Conservation (phyloP, 92 coral and sea anemone species). For the Siderastrea radians region DNA sequence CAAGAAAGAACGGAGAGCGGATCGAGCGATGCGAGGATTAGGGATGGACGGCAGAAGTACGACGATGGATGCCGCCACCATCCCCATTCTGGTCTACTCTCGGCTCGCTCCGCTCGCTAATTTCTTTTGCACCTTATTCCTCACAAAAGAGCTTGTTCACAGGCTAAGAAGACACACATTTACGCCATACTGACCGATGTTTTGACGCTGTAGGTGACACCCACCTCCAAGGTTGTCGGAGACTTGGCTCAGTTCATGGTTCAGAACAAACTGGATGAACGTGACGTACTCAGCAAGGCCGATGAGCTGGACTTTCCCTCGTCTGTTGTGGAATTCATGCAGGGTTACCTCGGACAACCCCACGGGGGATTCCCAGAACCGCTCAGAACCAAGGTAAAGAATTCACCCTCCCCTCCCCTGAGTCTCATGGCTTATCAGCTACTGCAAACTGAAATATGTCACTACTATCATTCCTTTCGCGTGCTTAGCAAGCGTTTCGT, state of each 20-base stretch:
- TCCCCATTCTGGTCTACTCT: no score
- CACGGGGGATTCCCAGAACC: conserved; percentile 99
- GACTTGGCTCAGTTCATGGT: conserved; percentile 99
- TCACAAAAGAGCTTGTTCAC: no score
- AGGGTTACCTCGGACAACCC: conserved; percentile 97
- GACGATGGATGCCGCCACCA: no score
- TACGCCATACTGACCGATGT: not conserved
- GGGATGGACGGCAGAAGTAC: no score
- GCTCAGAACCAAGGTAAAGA: conserved; percentile 88
- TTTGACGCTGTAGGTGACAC: conserved; percentile 80
- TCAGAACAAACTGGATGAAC: conserved; percentile 92
- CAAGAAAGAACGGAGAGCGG: no score
- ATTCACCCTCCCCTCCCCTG: not conserved
- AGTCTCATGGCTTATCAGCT: no score
- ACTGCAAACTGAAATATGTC: no score
- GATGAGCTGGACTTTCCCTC: conserved; percentile 94
- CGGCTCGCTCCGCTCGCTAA: no score
- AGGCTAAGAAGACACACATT: not conserved
- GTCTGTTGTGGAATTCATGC: conserved; percentile 97
- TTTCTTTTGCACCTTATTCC: not conserved
- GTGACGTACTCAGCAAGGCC: conserved; percentile 88
- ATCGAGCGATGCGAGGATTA: no score
- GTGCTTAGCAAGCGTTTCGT: no score
- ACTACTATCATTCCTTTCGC: no score
- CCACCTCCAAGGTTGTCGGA: conserved; percentile 98